Percentiles rank a stretch among this genome's conserved stretches.
phyloP scores from a whole-genome alignment of 2,113 vertebrate species.

The Heliornis fulica region DNA sequence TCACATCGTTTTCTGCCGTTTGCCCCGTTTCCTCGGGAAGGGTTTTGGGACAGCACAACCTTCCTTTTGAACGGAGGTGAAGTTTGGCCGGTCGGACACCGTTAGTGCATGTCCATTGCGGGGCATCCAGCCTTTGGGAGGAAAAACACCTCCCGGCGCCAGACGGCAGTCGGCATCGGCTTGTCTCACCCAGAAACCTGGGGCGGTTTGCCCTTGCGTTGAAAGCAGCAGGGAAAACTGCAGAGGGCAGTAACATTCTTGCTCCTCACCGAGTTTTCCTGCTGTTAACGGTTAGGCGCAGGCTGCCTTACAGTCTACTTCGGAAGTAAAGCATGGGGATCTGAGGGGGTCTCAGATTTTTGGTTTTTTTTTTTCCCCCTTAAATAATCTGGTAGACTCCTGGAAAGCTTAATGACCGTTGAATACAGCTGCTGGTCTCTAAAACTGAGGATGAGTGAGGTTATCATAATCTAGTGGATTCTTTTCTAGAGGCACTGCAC shows the following conservation, averaged over 20 bases:
- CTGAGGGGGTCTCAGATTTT: neutral
- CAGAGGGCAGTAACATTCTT: conserved; percentile 71
- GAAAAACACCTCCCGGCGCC: neutral
- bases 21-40: conserved; percentile 18
- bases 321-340: neutral
- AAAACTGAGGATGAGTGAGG: neutral
- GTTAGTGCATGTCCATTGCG: neutral
- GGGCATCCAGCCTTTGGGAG: neutral
- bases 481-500: neutral
- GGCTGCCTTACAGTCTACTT: neutral
- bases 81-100: neutral
- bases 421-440: neutral
- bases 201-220: neutral
- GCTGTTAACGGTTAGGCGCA: neutral
- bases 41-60: neutral
- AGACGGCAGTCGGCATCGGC: neutral
- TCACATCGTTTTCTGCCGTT: neutral
- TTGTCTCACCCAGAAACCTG: neutral
- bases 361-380: too few relatives aligned
- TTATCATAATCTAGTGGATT: neutral
- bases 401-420: neutral
- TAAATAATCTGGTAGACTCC: neutral
- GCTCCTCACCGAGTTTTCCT: neutral
- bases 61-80: neutral
- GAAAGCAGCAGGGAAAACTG: conserved; percentile 43